Evolutionary conservation across 2,888 invertebrate genomes (phyloP), one percentile per base, ranked within the genome.

Genomic region (Tenodera sinensis): DNA sequence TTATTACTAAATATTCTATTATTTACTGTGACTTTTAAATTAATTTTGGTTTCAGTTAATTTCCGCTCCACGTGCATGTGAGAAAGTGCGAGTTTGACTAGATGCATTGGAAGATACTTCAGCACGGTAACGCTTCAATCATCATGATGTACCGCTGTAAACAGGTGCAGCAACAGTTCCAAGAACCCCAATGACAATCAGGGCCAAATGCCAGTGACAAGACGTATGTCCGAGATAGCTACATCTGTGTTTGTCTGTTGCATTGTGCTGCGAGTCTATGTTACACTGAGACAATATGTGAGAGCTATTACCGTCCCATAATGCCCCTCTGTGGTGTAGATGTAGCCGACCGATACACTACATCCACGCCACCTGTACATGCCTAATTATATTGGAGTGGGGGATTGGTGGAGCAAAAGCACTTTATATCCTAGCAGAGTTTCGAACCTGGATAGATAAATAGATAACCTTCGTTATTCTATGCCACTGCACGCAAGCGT

Each of bases 371-470:
- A 84, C 84, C 84, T 84, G 84, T 30, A 84, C 30, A 20, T 42
- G 25, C 7, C 42, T 34, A 84, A 84, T 84, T 84, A 84, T 71
- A 20, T 71, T 15, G 20, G 54, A 25, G 54, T 8, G 84, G 34
- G 84, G 20, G 42, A n/a, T 42, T 27, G 27, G 42, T 15, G 27
- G 85, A 6, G 42, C 6, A 47, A 47, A 27, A 27, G 85, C 34
- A 85, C 85, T 54, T 85, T 15, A 20, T 71, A 85, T 81, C 86
- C 86, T 28, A 71, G 8, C 81, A 86, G 86, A 86, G 81, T 81
- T 54, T 81, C 81, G 30, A 86, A 86, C 86, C 86, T 71, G 25
- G 81, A 28, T 81, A 86, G 81, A 86, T 86, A 71, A 86, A 85
- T 85, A 85, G 85, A 85, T 85, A 47, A 47, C 47, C 47, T 47